Evolutionary conservation across 2,888 invertebrate genomes (phyloP).

Genomic region (Clivina fossor): DNA sequence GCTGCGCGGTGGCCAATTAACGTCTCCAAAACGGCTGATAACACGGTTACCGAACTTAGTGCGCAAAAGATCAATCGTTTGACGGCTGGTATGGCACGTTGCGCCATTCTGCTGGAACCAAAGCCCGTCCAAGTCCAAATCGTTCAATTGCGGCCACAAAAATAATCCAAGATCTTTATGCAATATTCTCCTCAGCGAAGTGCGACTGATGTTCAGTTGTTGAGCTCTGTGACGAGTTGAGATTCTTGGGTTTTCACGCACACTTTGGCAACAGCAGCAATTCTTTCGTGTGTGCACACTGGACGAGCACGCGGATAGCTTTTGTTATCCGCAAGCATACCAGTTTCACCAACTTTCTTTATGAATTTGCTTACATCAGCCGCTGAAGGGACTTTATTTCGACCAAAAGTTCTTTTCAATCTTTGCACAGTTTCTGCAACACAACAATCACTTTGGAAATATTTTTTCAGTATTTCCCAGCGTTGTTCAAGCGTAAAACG

Average conservation of each 20-base stretch:
- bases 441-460: no score
- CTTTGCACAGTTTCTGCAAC: no score
- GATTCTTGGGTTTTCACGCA: constrained; percentile 35
- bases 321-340: no score
- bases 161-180: constrained; percentile 39
- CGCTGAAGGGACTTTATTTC: no score
- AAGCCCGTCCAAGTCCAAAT: constrained; percentile 14
- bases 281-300: no score
- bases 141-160: constrained; percentile 13
- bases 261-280: constrained; percentile 38
- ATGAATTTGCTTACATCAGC: no score
- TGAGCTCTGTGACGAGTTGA: constrained; percentile 36
- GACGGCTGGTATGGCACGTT: constrained; percentile 30
- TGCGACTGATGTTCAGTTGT: constrained; percentile 36
- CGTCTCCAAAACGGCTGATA: constrained; percentile 9
- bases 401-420: no score
- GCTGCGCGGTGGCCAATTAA: constrained; percentile 15
- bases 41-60: constrained; percentile 4
- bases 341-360: no score
- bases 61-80: background rate
- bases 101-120: constrained; percentile 28
- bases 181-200: constrained; percentile 39
- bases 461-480: no score
- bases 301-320: no score
- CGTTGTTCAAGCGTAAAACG: no score